These are phyloP conservation scores for Petrocephalus sullivani DNA, from an alignment of 2,797 vertebrate genomes.

Conservation along the genomic window DNA sequence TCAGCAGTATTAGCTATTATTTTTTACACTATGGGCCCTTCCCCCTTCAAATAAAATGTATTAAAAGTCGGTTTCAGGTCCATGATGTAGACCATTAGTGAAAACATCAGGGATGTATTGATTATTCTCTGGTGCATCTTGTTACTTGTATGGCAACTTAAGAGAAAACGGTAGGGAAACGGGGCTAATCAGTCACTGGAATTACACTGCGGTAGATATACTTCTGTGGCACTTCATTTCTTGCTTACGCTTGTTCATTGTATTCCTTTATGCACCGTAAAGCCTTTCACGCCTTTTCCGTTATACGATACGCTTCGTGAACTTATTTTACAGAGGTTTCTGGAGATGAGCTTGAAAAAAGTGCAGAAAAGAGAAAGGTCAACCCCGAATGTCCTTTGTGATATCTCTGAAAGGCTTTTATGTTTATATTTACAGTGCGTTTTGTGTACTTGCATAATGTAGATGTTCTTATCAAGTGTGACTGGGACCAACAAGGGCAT, in stretches of 20 bases:
- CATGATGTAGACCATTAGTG: background rate
- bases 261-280: background rate
- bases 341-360: background rate
- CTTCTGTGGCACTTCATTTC: slow-evolving; percentile 1
- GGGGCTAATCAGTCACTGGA: background rate
- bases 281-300: background rate
- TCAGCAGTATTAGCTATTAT: background rate
- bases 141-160: slow-evolving; percentile 12
- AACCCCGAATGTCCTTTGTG: slow-evolving; percentile 18
- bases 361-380: background rate
- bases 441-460: slow-evolving; percentile 1
- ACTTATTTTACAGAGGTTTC: slow-evolving; percentile 21
- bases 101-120: background rate
- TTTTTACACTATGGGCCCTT: background rate
- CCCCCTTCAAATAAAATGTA: background rate
- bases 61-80: background rate
- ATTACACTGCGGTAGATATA: background rate
- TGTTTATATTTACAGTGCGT: slow-evolving; percentile 9
- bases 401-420: slow-evolving; percentile 18
- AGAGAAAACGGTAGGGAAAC: background rate
- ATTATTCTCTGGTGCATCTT: background rate
- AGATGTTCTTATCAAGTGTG: background rate
- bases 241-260: background rate
- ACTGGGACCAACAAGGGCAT: background rate
- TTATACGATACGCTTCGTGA: slow-evolving; percentile 10